Conservation (phyloP, 1,140 invertebrate genomes). For the Philotrypesis tridentata region DNA sequence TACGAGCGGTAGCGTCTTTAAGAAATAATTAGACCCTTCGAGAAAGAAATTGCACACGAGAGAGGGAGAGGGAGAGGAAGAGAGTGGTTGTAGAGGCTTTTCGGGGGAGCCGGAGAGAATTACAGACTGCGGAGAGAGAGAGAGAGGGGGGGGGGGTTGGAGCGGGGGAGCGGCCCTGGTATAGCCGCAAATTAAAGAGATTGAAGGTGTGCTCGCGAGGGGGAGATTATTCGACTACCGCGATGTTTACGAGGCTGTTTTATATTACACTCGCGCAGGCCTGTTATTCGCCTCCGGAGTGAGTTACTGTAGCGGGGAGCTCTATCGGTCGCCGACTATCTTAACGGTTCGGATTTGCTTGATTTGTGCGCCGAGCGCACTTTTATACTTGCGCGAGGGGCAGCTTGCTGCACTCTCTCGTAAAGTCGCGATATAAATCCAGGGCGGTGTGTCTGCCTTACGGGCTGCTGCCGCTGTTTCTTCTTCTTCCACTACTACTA, state of each 20-base stretch:
- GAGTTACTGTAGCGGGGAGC: background rate
- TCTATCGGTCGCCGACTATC: background rate
- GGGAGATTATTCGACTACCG: background rate
- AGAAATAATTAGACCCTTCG: constrained; percentile 34
- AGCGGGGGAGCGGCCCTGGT: background rate
- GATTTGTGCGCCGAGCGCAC: constrained; percentile 3
- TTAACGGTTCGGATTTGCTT: background rate
- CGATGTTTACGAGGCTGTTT: background rate
- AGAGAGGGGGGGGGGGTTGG: no score
- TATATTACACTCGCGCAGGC: background rate
- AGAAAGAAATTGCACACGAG: background rate
- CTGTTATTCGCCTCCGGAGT: background rate
- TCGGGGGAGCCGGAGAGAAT: background rate
- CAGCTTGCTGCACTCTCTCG: background rate
- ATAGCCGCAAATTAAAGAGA: constrained; percentile 13
- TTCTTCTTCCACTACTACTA: background rate
- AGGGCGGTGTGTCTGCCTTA: background rate
- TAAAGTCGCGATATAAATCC: constrained; percentile 11
- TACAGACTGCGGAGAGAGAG: no score
- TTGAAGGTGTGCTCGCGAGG: background rate
- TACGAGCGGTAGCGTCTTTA: constrained; percentile 22
- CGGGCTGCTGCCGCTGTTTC: background rate
- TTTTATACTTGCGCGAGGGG: background rate
- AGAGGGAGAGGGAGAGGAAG: background rate
- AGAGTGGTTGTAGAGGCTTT: background rate